phyloP scores from a whole-genome alignment of 1,140 invertebrate species.

The Adelges cooleyi region DNA sequence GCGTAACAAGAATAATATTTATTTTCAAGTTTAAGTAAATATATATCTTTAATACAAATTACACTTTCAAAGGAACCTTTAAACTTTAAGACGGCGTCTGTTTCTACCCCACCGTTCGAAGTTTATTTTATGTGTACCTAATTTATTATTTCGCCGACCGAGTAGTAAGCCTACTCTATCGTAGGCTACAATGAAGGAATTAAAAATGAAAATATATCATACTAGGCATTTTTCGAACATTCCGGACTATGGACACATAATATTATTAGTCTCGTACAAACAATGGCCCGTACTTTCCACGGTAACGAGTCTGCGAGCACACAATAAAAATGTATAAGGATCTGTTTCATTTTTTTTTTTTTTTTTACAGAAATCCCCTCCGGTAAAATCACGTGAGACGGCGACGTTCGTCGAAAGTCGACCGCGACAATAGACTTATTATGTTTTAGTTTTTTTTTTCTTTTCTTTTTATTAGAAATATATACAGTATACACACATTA shows the following conservation, averaged over 20 bases:
- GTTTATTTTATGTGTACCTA: too few relatives aligned
- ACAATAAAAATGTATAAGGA: conserved; percentile 1
- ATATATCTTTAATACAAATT: too few relatives aligned
- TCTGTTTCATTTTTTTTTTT: not conserved
- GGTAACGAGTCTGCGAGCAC: conserved; percentile 5
- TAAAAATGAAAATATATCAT: too few relatives aligned
- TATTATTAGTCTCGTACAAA: not conserved
- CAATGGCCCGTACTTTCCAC: conserved; percentile 14
- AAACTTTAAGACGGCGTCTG: too few relatives aligned
- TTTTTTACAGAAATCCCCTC: conserved; percentile 14
- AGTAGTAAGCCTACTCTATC: too few relatives aligned
- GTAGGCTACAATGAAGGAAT: too few relatives aligned
- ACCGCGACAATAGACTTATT: conserved; percentile 20
- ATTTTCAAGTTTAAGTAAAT: too few relatives aligned
- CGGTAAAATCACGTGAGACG: not conserved
- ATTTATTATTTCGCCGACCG: too few relatives aligned
- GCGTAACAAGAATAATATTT: too few relatives aligned
- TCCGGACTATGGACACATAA: not conserved
- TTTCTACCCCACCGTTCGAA: too few relatives aligned
- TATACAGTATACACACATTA: not conserved
- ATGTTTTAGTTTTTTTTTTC: conserved; percentile 13
- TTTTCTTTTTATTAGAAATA: conserved; percentile 10
- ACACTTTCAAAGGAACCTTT: too few relatives aligned
- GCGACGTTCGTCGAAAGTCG: conserved; percentile 2
- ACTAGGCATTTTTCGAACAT: conserved; percentile 3